These are phyloP conservation scores for Tiliacea citrago DNA, from an alignment of 2,888 invertebrate genomes.

Conservation along the genomic window DNA sequence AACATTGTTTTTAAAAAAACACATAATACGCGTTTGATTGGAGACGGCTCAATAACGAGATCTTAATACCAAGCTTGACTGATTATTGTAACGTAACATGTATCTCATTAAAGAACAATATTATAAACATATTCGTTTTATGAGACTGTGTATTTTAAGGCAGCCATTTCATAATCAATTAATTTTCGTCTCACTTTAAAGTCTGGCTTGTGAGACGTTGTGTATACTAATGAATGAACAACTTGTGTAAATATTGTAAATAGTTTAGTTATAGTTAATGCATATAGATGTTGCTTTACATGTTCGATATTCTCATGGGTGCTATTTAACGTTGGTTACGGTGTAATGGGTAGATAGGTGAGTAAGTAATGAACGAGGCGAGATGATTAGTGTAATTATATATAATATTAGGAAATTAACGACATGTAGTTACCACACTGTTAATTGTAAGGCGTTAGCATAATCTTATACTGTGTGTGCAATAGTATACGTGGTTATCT, in stretches of 20 bases:
- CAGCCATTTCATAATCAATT: conserved; percentile 80
- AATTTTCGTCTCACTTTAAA: conserved; percentile 55
- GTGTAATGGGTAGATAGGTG: conserved; percentile 78
- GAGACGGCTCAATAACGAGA: conserved; percentile 82
- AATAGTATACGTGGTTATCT: conserved; percentile 83
- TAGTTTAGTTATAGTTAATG: conserved; percentile 74
- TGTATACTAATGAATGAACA: conserved; percentile 76
- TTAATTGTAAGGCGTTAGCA: conserved; percentile 81
- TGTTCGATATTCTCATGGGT: conserved; percentile 89
- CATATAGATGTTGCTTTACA: conserved; percentile 85
- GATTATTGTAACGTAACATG: conserved; percentile 83
- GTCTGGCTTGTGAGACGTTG: conserved; percentile 66
- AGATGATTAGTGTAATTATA: conserved; percentile 73
- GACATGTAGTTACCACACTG: conserved; percentile 85
- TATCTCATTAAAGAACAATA: conserved; percentile 88
- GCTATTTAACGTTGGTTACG: conserved; percentile 88
- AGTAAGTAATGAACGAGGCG: conserved; percentile 70
- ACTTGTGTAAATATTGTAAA: conserved; percentile 84
- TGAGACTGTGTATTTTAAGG: conserved; percentile 87
- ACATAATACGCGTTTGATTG: conserved; percentile 64
- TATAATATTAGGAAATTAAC: conserved; percentile 75
- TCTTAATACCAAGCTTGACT: conserved; percentile 84
- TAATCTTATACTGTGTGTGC: conserved; percentile 86
- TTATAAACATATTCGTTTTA: conserved; percentile 82
- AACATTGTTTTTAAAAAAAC: conserved; percentile 52